phyloP scores from a whole-genome alignment of 2,113 vertebrate species.

The Bettongia penicillata region DNA sequence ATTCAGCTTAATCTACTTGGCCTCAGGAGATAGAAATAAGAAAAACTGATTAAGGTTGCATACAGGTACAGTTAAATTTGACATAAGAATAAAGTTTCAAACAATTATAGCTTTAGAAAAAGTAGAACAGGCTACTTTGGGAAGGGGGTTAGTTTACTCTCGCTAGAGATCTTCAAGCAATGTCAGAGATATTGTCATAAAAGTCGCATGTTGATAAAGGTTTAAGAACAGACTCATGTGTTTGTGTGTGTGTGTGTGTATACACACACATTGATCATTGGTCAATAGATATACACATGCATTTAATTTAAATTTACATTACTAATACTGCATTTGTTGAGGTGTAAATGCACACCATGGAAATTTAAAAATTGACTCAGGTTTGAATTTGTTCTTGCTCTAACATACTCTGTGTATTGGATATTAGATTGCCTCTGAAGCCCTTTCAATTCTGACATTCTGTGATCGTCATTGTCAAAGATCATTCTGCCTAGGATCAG shows the following conservation, averaged over 20 bases:
- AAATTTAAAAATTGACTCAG: background rate
- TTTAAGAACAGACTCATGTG: background rate
- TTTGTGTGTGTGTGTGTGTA: background rate
- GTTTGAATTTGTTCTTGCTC: background rate
- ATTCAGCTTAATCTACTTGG: background rate
- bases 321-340: background rate
- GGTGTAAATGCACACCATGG: background rate
- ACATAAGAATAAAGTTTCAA: background rate
- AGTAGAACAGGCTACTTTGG: background rate
- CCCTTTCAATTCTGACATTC: background rate
- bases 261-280: background rate
- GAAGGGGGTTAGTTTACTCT: background rate
- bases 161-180: background rate
- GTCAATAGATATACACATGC: background rate
- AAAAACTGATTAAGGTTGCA: background rate
- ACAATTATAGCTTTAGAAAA: background rate
- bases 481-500: background rate
- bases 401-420: background rate
- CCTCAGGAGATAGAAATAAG: background rate
- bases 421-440: background rate
- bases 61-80: background rate
- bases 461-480: background rate
- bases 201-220: background rate
- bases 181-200: background rate
- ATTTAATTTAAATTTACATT: background rate